Base-by-base conservation (phyloP, 2,888 invertebrate genomes). In the Beris morrisii region DNA sequence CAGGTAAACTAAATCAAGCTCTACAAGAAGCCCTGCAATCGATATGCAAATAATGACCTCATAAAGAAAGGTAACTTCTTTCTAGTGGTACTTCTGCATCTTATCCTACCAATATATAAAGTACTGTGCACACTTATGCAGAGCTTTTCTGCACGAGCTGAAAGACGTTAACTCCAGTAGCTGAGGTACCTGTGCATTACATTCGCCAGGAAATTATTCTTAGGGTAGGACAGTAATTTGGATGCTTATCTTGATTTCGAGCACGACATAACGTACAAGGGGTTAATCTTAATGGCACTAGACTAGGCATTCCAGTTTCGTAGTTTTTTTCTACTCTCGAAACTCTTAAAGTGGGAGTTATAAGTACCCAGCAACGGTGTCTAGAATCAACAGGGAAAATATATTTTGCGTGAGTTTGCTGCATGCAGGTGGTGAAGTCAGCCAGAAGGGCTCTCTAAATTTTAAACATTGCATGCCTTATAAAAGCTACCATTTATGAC, bases 21-120 rank as follows among this genome's bases (percentile, higher is more conserved):
- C 58, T 30, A 30, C 9, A 58, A 22, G 45, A 58, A 28, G 12
- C 22, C 28, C 44, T n/a, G 32, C 12, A 43, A 44, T 52, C 65
- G 65, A 67, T 67, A 67, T 67, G 67, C 65, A 67, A 67, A 67
- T 67, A 67, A 67, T 67, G 67, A 67, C 67, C 67, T 61, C 65
- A 44, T 65, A 65, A 55, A 61, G 56, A 31, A 38, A 38, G 38
- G 38, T 48, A 48, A 48, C 12, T 59, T 50, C 32, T 57, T 67
- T 67, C 53, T 44, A 15, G 38, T 38, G 55, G 43, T 13, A 13
- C 31, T 30, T 13, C 15, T 4, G 4, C 9, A 54, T 54, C 30
- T 54, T 31, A 31, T 54, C 54, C 30, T 38, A 12, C 11, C 30
- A 54, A 54, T n/a, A 12, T 54, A 38, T 7, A 38, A 38, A 38